A percentile compares a stretch with the other conserved stretches of the same genome.
phyloP scores from a whole-genome alignment of 2,797 vertebrate species.

The Notamacropus eugenii region DNA sequence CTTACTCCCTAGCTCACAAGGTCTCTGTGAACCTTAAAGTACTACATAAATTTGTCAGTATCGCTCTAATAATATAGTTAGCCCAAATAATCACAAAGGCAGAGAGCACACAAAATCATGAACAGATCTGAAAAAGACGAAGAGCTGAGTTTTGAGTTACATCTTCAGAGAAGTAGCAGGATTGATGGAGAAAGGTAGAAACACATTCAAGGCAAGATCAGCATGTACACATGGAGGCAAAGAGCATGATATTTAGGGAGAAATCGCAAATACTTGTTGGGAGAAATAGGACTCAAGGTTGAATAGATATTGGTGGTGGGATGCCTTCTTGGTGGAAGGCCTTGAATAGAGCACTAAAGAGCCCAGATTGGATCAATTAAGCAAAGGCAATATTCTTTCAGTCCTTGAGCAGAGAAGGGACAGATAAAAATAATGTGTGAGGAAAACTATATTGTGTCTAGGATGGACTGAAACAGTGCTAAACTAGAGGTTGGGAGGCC shows the following conservation, averaged over 20 bases:
- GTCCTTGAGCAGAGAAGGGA: neutral
- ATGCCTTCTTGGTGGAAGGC: neutral
- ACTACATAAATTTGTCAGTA: neutral
- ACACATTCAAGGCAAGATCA: neutral
- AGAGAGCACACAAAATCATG: neutral
- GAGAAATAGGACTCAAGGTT: neutral
- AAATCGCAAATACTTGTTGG: neutral
- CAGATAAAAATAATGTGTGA: neutral
- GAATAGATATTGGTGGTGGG: neutral
- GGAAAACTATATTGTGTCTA: neutral
- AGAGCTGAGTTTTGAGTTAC: neutral
- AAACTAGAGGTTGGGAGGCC: neutral
- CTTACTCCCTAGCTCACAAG: neutral
- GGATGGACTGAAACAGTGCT: neutral
- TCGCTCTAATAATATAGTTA: neutral
- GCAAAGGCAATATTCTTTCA: neutral
- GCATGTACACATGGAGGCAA: neutral
- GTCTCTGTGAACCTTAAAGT: neutral
- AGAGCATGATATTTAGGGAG: neutral
- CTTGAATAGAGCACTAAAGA: neutral
- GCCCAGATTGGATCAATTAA: neutral
- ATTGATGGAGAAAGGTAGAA: slow-evolving; percentile 20
- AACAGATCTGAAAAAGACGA: neutral
- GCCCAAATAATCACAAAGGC: neutral
- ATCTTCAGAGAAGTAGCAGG: neutral